A percentile compares a stretch with the other conserved stretches of the same genome.
phyloP scores from a whole-genome alignment of 1,140 invertebrate genomes.

The Phenacoccus solenopsis region DNA sequence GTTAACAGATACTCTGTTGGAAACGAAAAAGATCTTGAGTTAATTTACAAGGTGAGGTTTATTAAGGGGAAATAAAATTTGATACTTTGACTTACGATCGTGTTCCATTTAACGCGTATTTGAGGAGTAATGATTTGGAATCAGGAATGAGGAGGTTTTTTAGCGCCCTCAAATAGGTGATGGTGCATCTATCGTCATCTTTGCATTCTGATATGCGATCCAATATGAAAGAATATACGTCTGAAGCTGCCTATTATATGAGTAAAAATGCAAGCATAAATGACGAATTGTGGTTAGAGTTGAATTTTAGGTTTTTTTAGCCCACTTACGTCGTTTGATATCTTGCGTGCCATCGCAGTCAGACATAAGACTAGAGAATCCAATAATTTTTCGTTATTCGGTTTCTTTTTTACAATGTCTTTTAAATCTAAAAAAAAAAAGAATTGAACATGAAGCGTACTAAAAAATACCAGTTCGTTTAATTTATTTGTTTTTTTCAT shows the following conservation, averaged over 20 bases:
- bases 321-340: background rate
- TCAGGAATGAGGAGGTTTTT: conserved; percentile 47
- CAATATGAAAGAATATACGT: conserved; percentile 1
- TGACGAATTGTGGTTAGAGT: too few species aligned
- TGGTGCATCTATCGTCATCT: conserved; percentile 39
- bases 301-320: too few species aligned
- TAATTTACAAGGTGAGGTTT: too few species aligned
- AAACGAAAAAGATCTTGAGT: background rate
- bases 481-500: too few species aligned
- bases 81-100: conserved; percentile 29
- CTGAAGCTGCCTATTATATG: background rate
- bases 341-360: background rate
- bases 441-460: too few species aligned
- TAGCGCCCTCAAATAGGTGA: conserved; percentile 49
- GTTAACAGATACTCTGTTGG: conserved; percentile 38
- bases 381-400: background rate
- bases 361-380: background rate
- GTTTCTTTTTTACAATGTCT: background rate
- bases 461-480: too few species aligned
- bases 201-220: conserved; percentile 23
- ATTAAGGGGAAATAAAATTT: too few species aligned
- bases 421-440: background rate
- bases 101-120: conserved; percentile 38
- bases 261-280: background rate
- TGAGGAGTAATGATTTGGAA: conserved; percentile 44